Percentiles rank a stretch among this genome's conserved stretches.
These are phyloP conservation scores for Coecobrya sp. DNA, from an alignment of 2,888 invertebrate species.

Conservation along the genomic window DNA sequence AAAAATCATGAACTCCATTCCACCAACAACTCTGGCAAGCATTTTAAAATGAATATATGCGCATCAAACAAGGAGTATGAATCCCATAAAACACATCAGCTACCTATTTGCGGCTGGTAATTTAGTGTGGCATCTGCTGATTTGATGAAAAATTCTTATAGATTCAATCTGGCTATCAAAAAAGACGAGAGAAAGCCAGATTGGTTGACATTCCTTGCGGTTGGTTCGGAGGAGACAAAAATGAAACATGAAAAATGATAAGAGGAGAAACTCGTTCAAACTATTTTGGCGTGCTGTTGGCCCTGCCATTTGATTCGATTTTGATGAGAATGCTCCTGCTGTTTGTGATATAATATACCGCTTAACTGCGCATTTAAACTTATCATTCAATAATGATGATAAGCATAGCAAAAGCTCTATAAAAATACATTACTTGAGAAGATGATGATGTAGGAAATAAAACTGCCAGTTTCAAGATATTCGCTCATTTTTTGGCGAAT, in stretches of 20 bases:
- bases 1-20: background rate
- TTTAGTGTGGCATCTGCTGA: background rate
- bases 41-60: background rate
- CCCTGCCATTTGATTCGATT: background rate
- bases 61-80: background rate
- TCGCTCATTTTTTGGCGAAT: background rate
- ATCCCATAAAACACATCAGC: background rate
- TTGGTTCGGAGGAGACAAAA: conserved; percentile 26
- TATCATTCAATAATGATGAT: background rate
- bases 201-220: conserved; percentile 34
- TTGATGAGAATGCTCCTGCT: background rate
- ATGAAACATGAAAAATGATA: conserved; percentile 35
- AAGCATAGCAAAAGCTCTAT: background rate
- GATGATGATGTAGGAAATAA: background rate
- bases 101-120: background rate
- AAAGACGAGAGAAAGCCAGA: background rate
- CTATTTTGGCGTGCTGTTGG: background rate
- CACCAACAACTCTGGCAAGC: background rate
- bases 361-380: background rate
- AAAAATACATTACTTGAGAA: background rate
- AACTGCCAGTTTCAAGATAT: background rate
- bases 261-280: background rate
- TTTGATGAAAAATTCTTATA: background rate
- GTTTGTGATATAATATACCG: background rate
- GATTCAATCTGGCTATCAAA: background rate